Percentiles rank a stretch among this genome's conserved stretches.
Evolutionary conservation across 2,797 vertebrate species (phyloP).

Genomic region (Micromesistius poutassou): DNA sequence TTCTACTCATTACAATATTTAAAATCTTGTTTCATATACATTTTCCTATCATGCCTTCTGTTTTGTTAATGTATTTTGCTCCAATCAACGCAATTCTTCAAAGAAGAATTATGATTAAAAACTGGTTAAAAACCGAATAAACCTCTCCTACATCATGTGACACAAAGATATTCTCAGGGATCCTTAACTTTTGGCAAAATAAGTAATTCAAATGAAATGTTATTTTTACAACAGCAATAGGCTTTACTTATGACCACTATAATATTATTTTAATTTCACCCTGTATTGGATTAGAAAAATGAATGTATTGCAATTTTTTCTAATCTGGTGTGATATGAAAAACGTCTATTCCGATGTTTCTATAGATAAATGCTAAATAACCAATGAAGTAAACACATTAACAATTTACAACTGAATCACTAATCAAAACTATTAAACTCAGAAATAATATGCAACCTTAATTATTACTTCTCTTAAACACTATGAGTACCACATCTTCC

Average conservation of each 20-base stretch:
- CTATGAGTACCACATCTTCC: slow-evolving; percentile 43
- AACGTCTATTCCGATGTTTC: slow-evolving; percentile 21
- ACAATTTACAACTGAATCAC: slow-evolving; percentile 45
- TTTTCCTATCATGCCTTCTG: slow-evolving; percentile 21
- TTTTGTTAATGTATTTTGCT: slow-evolving; percentile 34
- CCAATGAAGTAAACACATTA: slow-evolving; percentile 36
- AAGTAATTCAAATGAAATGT: background rate
- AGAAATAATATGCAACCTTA: slow-evolving; percentile 26
- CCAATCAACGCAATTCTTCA: slow-evolving; percentile 21
- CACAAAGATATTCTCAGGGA: background rate
- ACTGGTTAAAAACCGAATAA: background rate
- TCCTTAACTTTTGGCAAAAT: background rate
- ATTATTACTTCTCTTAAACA: slow-evolving; percentile 25
- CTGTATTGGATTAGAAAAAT: slow-evolving; percentile 25
- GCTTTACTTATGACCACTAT: background rate
- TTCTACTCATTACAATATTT: slow-evolving; percentile 11
- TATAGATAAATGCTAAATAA: slow-evolving; percentile 14
- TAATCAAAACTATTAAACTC: slow-evolving; percentile 36
- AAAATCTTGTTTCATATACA: slow-evolving; percentile 33
- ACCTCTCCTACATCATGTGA: background rate
- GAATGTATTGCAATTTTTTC: slow-evolving; percentile 53
- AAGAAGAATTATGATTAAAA: slow-evolving; percentile 9
- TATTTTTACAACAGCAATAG: slow-evolving; percentile 2
- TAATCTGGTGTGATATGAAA: background rate
- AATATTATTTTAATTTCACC: background rate